These are phyloP conservation scores for Hippocampus guttulatus DNA, from an alignment of 2,113 vertebrate genomes.

Conservation along the genomic window DNA sequence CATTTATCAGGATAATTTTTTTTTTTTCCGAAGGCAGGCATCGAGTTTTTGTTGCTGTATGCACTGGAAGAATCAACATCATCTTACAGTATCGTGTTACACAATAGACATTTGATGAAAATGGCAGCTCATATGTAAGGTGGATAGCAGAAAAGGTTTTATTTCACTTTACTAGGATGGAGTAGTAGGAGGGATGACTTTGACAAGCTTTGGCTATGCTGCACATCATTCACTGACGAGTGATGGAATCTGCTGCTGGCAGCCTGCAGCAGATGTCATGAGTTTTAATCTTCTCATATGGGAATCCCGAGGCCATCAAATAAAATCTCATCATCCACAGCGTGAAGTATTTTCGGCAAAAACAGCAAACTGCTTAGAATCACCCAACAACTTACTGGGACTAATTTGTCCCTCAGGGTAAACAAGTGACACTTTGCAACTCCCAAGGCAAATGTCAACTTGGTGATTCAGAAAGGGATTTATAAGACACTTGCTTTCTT, in stretches of 20 bases:
- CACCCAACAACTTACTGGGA: neutral
- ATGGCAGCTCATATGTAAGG: neutral
- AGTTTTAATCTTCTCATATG: conserved; percentile 1
- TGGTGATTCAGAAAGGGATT: neutral
- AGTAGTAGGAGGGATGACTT: neutral
- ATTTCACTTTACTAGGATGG: neutral
- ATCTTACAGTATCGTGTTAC: neutral
- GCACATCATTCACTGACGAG: neutral
- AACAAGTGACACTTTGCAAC: neutral
- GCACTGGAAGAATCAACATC: neutral
- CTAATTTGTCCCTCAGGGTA: neutral
- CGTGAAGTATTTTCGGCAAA: neutral
- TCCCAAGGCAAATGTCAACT: neutral
- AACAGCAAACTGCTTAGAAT: neutral
- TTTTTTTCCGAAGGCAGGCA: neutral
- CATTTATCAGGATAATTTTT: neutral
- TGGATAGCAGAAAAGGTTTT: neutral
- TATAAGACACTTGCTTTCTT: neutral
- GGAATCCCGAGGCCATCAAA: conserved; percentile 5
- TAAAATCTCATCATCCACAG: conserved; percentile 1
- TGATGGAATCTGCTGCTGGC: neutral
- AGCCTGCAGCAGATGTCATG: neutral
- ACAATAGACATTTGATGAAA: neutral
- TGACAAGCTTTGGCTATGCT: neutral
- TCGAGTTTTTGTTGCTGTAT: neutral